Evolutionary conservation across 1,140 invertebrate species (phyloP), one percentile per base, ranked within the genome.

Genomic region (Penaeus vannamei): DNA sequence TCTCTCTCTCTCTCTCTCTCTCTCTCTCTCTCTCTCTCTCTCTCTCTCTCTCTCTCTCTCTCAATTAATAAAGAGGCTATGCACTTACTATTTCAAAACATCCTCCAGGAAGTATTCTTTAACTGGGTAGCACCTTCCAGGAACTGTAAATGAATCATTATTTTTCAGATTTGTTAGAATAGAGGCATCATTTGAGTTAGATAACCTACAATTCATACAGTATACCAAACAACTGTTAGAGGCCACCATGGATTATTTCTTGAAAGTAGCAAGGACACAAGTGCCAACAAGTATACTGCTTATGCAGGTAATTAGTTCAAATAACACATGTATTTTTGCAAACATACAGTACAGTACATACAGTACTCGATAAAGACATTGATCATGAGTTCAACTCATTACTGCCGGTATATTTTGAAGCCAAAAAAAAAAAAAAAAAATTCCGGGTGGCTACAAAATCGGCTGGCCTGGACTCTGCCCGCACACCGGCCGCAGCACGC

Each of bases 51-150:
- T 53, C 17, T 23, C 26, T n/a, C 80, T 82, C 22, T 53, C 80
- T 1, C 36, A 2, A 4, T 7, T 7, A 42, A 42, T 42, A 42
- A 42, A 42, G 8, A 42, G 36, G 8, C 36, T 42, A 42, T 42
- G 86, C 85, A 91, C 90, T 91, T 53, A 91, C 90, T 86, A 90
- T 60, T 89, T 94, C 0, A 99, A 93, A 64, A 99, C 93, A 90
- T 99, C 97, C 92, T 98, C 97, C 22, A 99, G 92, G 92, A 95
- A 97, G 92, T 94, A 96, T 59, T 95, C 94, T 80, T 97, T 95
- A 0, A 99, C 97, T 19, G 96, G 95, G 93, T 94, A 96, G n/a
- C 95, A 93, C 69, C 95, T 95, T 0, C 97, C 97, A 83, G 97
- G 96, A 82, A 99, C 96, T 95, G 91, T 86, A 85, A 80, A 20